A percentile compares a stretch with the other conserved stretches of the same genome.
Conservation (phyloP, 1,140 invertebrate species). For the Acromyrmex heyeri region DNA sequence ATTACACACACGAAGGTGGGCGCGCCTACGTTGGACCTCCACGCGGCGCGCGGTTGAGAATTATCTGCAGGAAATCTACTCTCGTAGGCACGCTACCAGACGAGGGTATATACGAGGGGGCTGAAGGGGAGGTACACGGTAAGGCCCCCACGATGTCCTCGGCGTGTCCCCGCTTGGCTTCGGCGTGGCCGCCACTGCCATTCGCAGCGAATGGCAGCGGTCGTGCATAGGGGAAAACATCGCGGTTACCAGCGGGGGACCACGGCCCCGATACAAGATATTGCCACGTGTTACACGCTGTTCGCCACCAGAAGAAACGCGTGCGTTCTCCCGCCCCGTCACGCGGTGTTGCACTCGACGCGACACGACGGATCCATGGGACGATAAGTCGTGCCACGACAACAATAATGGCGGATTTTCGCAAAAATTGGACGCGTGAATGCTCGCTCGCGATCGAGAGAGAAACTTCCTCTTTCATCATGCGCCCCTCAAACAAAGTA, state of each 20-base stretch:
- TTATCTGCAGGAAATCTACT: slow-evolving; percentile 86
- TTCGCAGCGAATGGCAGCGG: slow-evolving; percentile 71
- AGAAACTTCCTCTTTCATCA: slow-evolving; percentile 9
- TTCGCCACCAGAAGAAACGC: slow-evolving; percentile 86
- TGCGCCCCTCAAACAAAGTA: background rate
- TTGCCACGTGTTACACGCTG: slow-evolving; percentile 86
- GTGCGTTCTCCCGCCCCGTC: slow-evolving; percentile 74
- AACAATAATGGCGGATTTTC: slow-evolving; percentile 25
- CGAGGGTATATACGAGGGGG: slow-evolving; percentile 16
- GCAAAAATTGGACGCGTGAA: background rate
- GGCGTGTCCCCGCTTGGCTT: slow-evolving; percentile 59
- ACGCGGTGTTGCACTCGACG: slow-evolving; percentile 32
- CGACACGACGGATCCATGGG: background rate
- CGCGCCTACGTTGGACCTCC: slow-evolving; percentile 80
- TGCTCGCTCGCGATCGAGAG: background rate
- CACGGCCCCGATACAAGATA: slow-evolving; percentile 86
- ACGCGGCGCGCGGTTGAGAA: slow-evolving; percentile 76
- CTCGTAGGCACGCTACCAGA: slow-evolving; percentile 82
- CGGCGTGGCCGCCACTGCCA: slow-evolving; percentile 62
- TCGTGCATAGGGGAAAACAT: slow-evolving; percentile 80
- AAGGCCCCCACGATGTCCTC: slow-evolving; percentile 49
- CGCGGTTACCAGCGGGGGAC: slow-evolving; percentile 83
- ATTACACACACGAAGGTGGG: slow-evolving; percentile 61
- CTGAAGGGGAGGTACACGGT: slow-evolving; percentile 28
- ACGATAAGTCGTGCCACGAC: background rate